Base-by-base conservation (phyloP, 30 jellyfish, hydroid and myxozoan genomes). In the Nemopilema nomurai region DNA sequence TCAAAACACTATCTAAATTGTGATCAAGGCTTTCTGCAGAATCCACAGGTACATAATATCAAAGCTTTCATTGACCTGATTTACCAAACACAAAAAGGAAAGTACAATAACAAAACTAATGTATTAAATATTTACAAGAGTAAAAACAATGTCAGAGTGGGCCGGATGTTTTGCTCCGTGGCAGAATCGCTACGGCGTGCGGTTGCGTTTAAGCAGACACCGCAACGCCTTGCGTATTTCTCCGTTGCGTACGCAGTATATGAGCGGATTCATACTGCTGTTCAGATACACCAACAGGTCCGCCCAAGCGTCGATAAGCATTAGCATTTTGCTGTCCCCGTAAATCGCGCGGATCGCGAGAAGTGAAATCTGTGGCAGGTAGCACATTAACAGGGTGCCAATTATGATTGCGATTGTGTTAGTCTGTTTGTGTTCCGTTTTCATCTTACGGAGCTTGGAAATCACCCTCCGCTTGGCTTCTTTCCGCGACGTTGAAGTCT, bases 261-360 rank as follows among this genome's bases (percentile, higher is more conserved):
- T 87, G n/a, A 87, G 62, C 51, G 96, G 90, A 28, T 87, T 87
- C 65, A 87, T 22, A 7, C 90, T 87, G 80, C 90, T 77, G 85
- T 87, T 87, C 16, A 87, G 23, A 31, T 77, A 87, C 25, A 87
- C 96, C 6, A 87, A 67, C 79, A 79, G 49, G 22, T 80, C 96
- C 1, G 96, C 85, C 96, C 93, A 84, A 0, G 93, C 87, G 24
- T 84, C 93, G 8, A 74, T 22, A 1, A 71, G 17, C 52, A 84
- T 17, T 0, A 84, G 26, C 20, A 13, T 22, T 7, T 66, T 53
- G 72, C 49, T 74, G 66, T 84, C 93, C 0, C 93, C 93, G 30
- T 62, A 19, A 8, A 20, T 68, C 0, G 93, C 93, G 21, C 93
- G 87, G 26, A 84, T 71, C 8, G 51, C 66, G 7, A 84, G 71